Evolutionary conservation across 2,888 invertebrate genomes (phyloP), one percentile per base, ranked within the genome.

Genomic region (Erebia epiphron): DNA sequence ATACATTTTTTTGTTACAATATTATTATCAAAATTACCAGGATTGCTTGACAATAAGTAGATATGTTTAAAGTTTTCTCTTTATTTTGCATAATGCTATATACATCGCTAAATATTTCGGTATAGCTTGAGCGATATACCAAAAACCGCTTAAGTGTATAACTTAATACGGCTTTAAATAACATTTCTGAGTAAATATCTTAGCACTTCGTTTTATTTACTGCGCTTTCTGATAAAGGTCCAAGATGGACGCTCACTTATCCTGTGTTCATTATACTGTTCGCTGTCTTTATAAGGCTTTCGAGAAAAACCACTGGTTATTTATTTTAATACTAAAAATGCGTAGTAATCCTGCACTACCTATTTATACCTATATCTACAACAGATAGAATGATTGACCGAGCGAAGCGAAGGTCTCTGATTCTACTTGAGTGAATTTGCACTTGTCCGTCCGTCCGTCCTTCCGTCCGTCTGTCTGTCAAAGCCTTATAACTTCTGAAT

Each of bases 191-290:
- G 60, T 50, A 60, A 72, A 69, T 70, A 66, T 72, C 68, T 74
- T 64, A 52, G 67, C 63, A 67, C 66, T 74, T 72, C 50, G 61
- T 74, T 74, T 72, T 64, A 72, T 70, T 72, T 72, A 72, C 63
- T 60, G 46, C 54, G 49, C 49, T 67, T 74, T 58, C 70, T 61
- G 70, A 72, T 72, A 74, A 70, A 67, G 64, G 49, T 63, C 68
- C 14, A 49, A 68, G 70, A 72, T 70, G 66, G 54, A 67, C 50
- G 58, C 56, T 69, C 21, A 16, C 50, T 68, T 68, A 50, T 54
- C 49, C 67, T 58, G 35, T 56, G 43, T 56, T 54, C 43, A 43
- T 66, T 43, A n/a, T n/a, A 14, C 46, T 67, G 41, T 66, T 72
- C 68, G 57, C 67, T 71, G 58, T 46, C 64, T 71, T 61, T 50